These are phyloP conservation scores for Corynorhinus townsendii DNA, from an alignment of 2,113 vertebrate genomes.

Conservation along the genomic window DNA sequence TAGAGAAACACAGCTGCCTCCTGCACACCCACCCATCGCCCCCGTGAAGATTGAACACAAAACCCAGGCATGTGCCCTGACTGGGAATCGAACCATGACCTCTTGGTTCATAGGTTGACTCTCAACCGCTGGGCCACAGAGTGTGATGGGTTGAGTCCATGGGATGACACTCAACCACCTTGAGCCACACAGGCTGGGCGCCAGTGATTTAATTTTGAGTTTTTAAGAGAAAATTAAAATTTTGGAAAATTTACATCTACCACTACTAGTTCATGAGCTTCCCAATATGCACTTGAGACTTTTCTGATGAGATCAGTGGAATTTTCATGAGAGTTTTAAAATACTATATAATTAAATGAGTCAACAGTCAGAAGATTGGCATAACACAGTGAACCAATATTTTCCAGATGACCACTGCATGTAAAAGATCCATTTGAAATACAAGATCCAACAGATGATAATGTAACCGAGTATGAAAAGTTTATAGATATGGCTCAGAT, in stretches of 20 bases:
- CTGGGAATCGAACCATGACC: too few relatives aligned
- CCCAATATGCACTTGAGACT: not conserved
- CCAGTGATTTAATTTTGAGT: not conserved
- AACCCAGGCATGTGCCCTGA: too few relatives aligned
- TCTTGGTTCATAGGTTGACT: too few relatives aligned
- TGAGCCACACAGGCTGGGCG: too few relatives aligned
- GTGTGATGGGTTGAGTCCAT: too few relatives aligned
- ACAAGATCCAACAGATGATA: not conserved
- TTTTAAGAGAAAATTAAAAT: slow-evolving; percentile 25
- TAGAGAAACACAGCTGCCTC: too few relatives aligned
- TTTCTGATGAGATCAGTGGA: not conserved
- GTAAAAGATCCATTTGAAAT: slow-evolving; percentile 6
- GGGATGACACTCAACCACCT: too few relatives aligned
- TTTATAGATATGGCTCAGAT: not conserved
- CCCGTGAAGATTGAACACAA: too few relatives aligned
- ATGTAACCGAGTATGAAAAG: not conserved
- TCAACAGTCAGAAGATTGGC: not conserved
- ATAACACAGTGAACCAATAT: not conserved
- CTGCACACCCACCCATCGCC: too few relatives aligned
- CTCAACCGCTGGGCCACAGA: too few relatives aligned
- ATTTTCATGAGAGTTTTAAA: not conserved
- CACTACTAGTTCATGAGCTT: not conserved
- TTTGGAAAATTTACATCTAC: not conserved
- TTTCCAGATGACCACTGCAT: not conserved
- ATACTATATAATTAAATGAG: not conserved